Evolutionary conservation across 1,140 invertebrate genomes (phyloP).

Genomic region (Drosophila sproati): DNA sequence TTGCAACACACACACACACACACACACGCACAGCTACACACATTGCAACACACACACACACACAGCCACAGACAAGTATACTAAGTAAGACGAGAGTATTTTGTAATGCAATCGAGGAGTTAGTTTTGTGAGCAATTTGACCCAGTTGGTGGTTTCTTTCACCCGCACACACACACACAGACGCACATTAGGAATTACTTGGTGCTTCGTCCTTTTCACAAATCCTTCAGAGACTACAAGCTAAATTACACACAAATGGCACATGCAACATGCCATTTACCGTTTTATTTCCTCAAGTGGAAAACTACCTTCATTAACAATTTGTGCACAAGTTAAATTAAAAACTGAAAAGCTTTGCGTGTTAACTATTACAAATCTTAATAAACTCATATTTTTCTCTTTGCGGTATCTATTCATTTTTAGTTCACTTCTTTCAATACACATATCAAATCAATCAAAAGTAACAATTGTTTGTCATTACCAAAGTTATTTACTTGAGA

Average conservation of each 20-base stretch:
- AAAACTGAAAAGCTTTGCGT: constrained; percentile 11
- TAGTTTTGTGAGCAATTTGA: constrained; percentile 39
- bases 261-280: constrained; percentile 23
- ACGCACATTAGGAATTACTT: background rate
- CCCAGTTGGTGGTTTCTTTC: constrained; percentile 33
- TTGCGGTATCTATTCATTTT: too few species aligned
- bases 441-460: too few species aligned
- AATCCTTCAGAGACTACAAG: constrained; percentile 24
- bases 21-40: background rate
- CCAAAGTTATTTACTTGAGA: too few species aligned
- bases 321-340: constrained; percentile 18
- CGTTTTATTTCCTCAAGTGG: constrained; percentile 2
- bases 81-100: background rate
- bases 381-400: too few species aligned
- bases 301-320: constrained; percentile 1
- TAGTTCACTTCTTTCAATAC: too few species aligned
- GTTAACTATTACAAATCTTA: background rate
- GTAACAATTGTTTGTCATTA: too few species aligned
- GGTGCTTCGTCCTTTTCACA: constrained; percentile 8
- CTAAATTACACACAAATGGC: constrained; percentile 17
- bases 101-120: constrained; percentile 34
- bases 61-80: background rate
- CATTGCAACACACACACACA: background rate
- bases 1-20: background rate
- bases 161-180: background rate